Base-by-base conservation (phyloP, 2,888 invertebrate genomes). In the Syritta pipiens region DNA sequence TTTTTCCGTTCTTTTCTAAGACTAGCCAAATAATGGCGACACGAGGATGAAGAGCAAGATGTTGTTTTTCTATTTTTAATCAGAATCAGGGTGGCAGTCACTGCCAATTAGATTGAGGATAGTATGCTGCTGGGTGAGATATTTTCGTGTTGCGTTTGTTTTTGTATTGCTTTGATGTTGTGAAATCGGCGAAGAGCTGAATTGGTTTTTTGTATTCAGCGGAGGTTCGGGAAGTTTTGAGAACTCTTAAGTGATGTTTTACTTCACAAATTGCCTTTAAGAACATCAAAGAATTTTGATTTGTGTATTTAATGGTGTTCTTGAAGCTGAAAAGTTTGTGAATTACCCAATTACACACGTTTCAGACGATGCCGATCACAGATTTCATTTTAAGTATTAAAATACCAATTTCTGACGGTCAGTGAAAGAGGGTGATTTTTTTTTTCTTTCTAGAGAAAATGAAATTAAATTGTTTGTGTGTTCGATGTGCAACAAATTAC, bases 11-110 rank as follows among this genome's bases (percentile, higher is more conserved):
- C 26, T 63, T 51, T 42, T 51, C 3, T 6, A n/a, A 9, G 35
- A 44, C 46, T 40, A 60, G 12, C 30, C 12, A 17, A 37, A 46
- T 60, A 53, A 32, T 28, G 14, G 40, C 28, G 60, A 46, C 60
- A 20, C 7, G 4, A 24, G 12, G 42, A 20, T 4, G 28, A 14
- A 14, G 48, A n/a, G 6, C 19, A 28, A 10, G 9, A 24, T 17
- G 5, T 7, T 3, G 32, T 5, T 1, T 32, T 32, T 35, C 35
- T 7, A 7, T 7, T 37, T 37, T 37, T 7, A 17, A 37, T 17
- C 17, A 17, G 37, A 37, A 17, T 17, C 37, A 7, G 37, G 17
- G 7, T 17, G 2, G 28, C 28, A n/a, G n/a, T n/a, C n/a, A n/a
- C n/a, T n/a, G n/a, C n/a, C n/a, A n/a, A n/a, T n/a, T n/a, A n/a